A percentile compares a stretch with the other conserved stretches of the same genome.
These are phyloP conservation scores for Tauraco hartlaubi DNA, from an alignment of 2,797 vertebrate genomes.

Conservation along the genomic window DNA sequence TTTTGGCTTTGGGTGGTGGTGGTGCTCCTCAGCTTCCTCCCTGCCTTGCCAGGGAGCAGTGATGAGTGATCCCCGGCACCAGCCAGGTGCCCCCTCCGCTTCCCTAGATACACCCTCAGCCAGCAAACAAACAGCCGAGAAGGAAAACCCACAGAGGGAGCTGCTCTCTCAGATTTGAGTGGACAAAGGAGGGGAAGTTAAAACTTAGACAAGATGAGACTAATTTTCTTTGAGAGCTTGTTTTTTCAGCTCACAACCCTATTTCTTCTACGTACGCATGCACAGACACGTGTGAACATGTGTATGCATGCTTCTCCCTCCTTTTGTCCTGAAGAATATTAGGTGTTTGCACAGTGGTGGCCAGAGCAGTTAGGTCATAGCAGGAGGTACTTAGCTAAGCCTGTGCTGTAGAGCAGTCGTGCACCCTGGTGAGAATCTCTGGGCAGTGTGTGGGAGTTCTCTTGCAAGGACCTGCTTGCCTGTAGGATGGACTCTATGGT, in stretches of 20 bases:
- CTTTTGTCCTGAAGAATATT: not conserved
- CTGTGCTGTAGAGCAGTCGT: rapidly evolving
- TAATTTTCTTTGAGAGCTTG: not conserved
- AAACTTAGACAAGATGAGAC: not conserved
- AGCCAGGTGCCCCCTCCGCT: not conserved
- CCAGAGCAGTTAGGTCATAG: not conserved
- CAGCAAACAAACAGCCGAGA: slow-evolving; percentile 42
- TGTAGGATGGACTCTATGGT: not conserved
- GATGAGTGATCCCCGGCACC: not conserved
- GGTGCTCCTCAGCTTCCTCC: not conserved
- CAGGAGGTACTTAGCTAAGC: not conserved
- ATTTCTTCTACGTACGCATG: rapidly evolving
- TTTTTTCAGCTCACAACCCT: not conserved
- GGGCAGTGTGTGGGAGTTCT: rapidly evolving
- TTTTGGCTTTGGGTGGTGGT: not conserved
- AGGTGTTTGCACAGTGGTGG: not conserved
- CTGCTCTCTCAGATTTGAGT: slow-evolving; percentile 64
- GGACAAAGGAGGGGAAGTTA: slow-evolving; percentile 37
- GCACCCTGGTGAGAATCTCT: not conserved
- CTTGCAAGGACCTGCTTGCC: not conserved
- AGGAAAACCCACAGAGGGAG: slow-evolving; percentile 58
- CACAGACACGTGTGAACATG: not conserved
- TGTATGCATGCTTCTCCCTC: not conserved
- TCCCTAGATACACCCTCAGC: slow-evolving; percentile 9
- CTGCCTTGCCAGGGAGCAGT: not conserved